These are phyloP conservation scores for Apistogramma diplotaenia DNA, from an alignment of 2,113 vertebrate species.

Conservation along the genomic window DNA sequence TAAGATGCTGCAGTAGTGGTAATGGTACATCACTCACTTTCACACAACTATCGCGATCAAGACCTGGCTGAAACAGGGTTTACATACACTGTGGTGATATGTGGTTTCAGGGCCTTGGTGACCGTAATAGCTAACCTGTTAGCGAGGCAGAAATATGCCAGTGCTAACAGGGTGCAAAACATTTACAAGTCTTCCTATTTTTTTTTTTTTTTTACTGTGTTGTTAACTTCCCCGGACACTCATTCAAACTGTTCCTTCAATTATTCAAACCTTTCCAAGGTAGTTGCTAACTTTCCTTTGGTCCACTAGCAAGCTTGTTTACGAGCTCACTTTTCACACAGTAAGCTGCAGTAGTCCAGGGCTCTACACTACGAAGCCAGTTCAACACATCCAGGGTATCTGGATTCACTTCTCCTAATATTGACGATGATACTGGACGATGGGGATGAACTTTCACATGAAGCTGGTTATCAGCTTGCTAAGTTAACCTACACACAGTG, in stretches of 20 bases:
- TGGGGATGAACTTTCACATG: no score
- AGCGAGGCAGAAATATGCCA: neutral
- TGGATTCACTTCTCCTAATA: no score
- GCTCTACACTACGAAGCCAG: no score
- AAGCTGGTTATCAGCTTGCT: no score
- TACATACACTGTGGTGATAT: no score
- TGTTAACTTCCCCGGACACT: neutral
- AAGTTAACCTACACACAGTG: no score
- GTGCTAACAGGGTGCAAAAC: neutral
- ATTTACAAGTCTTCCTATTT: neutral
- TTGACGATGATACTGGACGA: no score
- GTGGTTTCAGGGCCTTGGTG: neutral
- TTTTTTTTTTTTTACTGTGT: neutral
- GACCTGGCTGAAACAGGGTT: neutral
- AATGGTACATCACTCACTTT: neutral
- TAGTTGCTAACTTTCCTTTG: no score
- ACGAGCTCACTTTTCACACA: no score
- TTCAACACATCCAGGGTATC: no score
- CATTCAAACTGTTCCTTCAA: neutral
- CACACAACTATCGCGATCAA: neutral
- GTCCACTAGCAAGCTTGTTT: no score
- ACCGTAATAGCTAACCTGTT: neutral
- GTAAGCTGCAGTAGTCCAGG: no score
- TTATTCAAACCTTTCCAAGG: neutral
- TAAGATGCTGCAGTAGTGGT: conserved; percentile 60